Base-by-base conservation (phyloP, 2,888 invertebrate species). In the Nematopogon swammerdamellus region DNA sequence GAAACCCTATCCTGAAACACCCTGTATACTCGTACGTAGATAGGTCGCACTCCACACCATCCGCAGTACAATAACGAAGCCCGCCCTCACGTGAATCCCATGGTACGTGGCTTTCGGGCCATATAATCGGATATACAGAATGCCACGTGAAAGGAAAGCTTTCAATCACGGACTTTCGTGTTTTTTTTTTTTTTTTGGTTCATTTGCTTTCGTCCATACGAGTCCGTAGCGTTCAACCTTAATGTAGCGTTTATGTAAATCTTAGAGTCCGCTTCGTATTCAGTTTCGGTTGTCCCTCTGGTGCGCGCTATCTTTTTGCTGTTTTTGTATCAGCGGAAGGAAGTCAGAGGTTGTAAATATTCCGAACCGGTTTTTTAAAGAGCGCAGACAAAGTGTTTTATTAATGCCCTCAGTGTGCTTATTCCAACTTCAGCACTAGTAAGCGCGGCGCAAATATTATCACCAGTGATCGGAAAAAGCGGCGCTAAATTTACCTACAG, bases 161-260 rank as follows among this genome's bases (percentile, higher is more conserved):
- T 70, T 69, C 70, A 66, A 71, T 72, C 67, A 65, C 61, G 63
- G 66, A 58, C 62, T 60, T 60, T 56, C 59, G 60, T 58, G 57
- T 56, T 65, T 72, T 49, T 70, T 70, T 70, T 58, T 56, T 56
- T 65, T 72, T 49, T 70, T 70, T 70, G 72, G 68, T 72, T 73
- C 72, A 70, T 72, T 72, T 72, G 63, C 65, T 60, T 60, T 60
- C 62, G 57, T 60, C 65, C 67, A 64, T 68, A 66, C 64, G 69
- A 20, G 47, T n/a, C 47, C 36, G 45, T 48, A 45, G 30, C 49
- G 53, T 53, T 49, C 10, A 45, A 55, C 56, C 63, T 65, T 75
- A 76, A 77, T 76, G 76, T 70, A 66, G 70, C 63, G 65, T 76
- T 75, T 75, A 77, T 76, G 77, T 69, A 67, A 77, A 77, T 76